Conservation (phyloP, 2,797 vertebrate genomes). For the Peromyscus eremicus region DNA sequence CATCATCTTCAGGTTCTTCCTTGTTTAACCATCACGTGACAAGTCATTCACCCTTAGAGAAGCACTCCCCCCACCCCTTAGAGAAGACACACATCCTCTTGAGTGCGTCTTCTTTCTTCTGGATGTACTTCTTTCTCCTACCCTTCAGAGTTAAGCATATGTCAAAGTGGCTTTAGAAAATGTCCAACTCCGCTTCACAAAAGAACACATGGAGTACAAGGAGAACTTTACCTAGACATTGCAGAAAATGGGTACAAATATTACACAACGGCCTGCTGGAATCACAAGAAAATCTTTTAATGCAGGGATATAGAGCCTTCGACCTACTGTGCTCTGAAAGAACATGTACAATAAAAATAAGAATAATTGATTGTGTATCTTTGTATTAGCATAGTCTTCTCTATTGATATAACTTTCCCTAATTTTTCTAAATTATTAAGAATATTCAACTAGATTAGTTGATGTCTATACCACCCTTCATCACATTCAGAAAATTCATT, state of each 20-base stretch:
- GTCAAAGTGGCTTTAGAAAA: not conserved
- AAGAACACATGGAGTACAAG: no score
- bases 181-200: not conserved
- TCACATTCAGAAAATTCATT: not conserved
- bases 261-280: not conserved
- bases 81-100: not conserved
- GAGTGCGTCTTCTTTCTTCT: not conserved
- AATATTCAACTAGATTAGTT: not conserved
- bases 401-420: not conserved
- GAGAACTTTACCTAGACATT: not conserved
- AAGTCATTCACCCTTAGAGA: not conserved
- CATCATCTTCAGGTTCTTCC: not conserved
- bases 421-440: conserved; percentile 3
- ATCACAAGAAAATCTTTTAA: not conserved
- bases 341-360: not conserved
- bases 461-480: not conserved
- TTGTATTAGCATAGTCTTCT: not conserved
- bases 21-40: not conserved
- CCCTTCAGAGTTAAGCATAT: not conserved
- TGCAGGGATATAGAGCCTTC: not conserved
- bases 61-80: not conserved
- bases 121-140: not conserved
- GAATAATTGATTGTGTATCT: not conserved
- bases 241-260: not conserved
- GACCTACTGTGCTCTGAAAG: not conserved